A percentile compares a stretch with the other conserved stretches of the same genome.
phyloP scores from a whole-genome alignment of 2,113 vertebrate species.

The Xiphophorus maculatus region DNA sequence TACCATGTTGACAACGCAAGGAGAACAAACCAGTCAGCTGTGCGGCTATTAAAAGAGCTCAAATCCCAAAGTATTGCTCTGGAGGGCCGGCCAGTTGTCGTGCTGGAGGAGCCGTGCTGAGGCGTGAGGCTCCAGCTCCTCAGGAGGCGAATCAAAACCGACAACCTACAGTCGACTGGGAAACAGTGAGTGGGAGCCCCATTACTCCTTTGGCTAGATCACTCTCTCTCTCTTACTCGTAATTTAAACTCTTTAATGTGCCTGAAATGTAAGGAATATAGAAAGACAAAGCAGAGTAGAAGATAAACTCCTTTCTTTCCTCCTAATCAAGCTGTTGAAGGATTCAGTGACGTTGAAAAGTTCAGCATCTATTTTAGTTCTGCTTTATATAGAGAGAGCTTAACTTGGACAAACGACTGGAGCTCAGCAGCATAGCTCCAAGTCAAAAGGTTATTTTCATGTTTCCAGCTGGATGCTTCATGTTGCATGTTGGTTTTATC shows the following conservation, averaged over 20 bases:
- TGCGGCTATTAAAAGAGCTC: conserved; percentile 80
- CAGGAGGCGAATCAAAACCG: conserved; percentile 26
- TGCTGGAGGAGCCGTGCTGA: conserved; percentile 34
- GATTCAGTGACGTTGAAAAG: conserved; percentile 14
- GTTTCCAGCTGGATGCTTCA: neutral
- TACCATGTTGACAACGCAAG: conserved; percentile 60
- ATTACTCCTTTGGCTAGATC: neutral
- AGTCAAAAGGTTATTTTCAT: conserved; percentile 28
- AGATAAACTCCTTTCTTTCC: neutral
- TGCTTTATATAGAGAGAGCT: conserved; percentile 72
- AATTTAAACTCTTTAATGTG: neutral
- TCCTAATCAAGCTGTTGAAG: neutral
- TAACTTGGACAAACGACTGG: conserved; percentile 45
- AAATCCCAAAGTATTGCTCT: conserved; percentile 54
- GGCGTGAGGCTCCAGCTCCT: conserved; percentile 21
- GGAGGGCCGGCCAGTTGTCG: conserved; percentile 20
- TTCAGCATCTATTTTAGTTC: conserved; percentile 51
- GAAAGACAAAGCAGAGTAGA: neutral
- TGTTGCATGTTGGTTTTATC: neutral
- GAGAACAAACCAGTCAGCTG: conserved; percentile 77
- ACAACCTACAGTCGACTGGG: conserved; percentile 10
- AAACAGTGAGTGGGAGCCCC: conserved; percentile 36
- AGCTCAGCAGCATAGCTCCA: conserved; percentile 18
- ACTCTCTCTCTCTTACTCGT: neutral
- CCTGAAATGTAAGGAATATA: neutral